These are phyloP conservation scores for Phortica magna DNA, from an alignment of 2,888 invertebrate genomes.

Conservation along the genomic window DNA sequence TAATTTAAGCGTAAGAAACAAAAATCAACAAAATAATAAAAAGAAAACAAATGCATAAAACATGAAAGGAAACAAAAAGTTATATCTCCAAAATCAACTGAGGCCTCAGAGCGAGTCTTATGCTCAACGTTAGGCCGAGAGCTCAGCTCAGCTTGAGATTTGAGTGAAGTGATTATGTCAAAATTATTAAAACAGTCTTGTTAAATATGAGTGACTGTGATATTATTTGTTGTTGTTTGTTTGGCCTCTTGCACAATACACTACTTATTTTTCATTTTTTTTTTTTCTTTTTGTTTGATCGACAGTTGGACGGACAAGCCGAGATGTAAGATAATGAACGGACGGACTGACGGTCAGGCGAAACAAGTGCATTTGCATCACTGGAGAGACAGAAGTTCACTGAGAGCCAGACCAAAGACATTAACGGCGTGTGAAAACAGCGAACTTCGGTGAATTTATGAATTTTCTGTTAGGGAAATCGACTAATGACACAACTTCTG, in stretches of 20 bases:
- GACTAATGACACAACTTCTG: slow-evolving; percentile 15
- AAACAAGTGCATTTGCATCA: slow-evolving; percentile 25
- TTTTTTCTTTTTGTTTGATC: slow-evolving; percentile 23
- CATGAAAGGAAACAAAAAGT: slow-evolving; percentile 7
- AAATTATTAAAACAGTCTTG: slow-evolving; percentile 71
- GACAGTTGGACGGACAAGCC: not conserved
- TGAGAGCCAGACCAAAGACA: not conserved
- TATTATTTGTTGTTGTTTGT: not conserved
- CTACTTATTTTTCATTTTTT: slow-evolving; percentile 16
- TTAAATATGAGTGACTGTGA: slow-evolving; percentile 15
- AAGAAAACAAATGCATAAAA: slow-evolving; percentile 3
- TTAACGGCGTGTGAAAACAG: slow-evolving; percentile 30
- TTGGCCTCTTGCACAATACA: slow-evolving; percentile 19
- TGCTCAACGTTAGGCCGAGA: not conserved
- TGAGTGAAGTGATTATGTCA: slow-evolving; percentile 72
- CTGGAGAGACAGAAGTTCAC: slow-evolving; percentile 10
- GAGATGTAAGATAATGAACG: not conserved
- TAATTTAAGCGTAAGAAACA: not conserved
- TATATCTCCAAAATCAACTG: not conserved
- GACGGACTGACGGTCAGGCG: not conserved
- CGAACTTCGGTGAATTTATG: not conserved
- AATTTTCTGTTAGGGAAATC: not conserved
- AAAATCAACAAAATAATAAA: slow-evolving; percentile 22
- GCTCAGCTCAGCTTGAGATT: slow-evolving; percentile 50
- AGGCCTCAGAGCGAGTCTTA: not conserved